A percentile compares a stretch with the other conserved stretches of the same genome.
phyloP scores from a whole-genome alignment of 2,113 vertebrate genomes.

The Callipepla squamata region DNA sequence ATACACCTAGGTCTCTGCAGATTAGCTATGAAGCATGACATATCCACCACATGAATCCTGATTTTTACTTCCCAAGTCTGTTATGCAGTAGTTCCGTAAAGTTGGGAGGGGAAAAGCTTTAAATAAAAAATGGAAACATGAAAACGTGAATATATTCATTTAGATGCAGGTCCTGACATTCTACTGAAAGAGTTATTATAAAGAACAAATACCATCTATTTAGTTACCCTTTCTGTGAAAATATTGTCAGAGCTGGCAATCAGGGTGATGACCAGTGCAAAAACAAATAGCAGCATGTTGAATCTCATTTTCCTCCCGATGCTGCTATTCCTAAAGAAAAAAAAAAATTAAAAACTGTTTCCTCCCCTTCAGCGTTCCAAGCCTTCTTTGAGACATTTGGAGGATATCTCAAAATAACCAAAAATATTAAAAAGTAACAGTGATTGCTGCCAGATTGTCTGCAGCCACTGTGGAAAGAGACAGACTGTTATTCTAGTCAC shows the following conservation, averaged over 20 bases:
- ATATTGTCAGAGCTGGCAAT: conserved; percentile 69
- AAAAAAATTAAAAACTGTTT: not conserved
- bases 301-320: conserved; percentile 60
- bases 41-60: conserved; percentile 29
- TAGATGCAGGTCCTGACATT: conserved; percentile 43
- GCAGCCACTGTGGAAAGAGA: conserved; percentile 69
- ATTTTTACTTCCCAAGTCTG: conserved; percentile 48
- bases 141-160: conserved; percentile 53
- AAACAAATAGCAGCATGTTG: conserved; percentile 58
- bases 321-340: conserved; percentile 13
- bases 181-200: conserved; percentile 59
- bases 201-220: conserved; percentile 67
- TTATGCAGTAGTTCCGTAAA: conserved; percentile 51
- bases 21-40: conserved; percentile 55
- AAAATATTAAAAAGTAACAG: conserved; percentile 75
- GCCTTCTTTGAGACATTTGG: conserved; percentile 66
- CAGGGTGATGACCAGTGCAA: conserved; percentile 65
- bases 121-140: conserved; percentile 62
- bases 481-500: conserved; percentile 74
- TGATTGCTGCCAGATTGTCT: conserved; percentile 73
- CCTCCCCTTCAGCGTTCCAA: conserved; percentile 61
- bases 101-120: conserved; percentile 53
- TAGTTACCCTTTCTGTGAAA: conserved; percentile 69
- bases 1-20: conserved; percentile 37
- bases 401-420: conserved; percentile 74